phyloP scores from a whole-genome alignment of 2,113 vertebrate genomes.

The Bolborhynchus lineola region DNA sequence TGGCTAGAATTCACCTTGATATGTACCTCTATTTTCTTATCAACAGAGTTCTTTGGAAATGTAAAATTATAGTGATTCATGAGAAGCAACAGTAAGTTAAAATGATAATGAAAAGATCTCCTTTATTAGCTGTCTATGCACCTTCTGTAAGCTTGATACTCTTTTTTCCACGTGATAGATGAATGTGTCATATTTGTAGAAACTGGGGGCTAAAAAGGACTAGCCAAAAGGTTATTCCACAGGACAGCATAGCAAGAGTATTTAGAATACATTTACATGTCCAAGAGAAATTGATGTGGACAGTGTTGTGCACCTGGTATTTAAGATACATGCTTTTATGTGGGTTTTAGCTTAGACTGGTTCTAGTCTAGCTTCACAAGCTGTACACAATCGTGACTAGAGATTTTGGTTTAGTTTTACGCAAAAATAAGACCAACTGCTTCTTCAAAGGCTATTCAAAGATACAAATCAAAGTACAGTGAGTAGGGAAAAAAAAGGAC shows the following conservation, averaged over 20 bases:
- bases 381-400: not conserved
- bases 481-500: not conserved
- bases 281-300: not conserved
- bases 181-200: not conserved
- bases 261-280: not conserved
- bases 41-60: not conserved
- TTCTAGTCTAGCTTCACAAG: not conserved
- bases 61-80: not conserved
- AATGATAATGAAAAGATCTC: not conserved
- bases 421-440: not conserved
- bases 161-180: not conserved
- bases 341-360: not conserved
- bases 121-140: not conserved
- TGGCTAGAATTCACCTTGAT: not conserved
- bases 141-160: not conserved
- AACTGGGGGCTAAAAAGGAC: not conserved
- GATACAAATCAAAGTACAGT: not conserved
- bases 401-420: not conserved
- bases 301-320: not conserved
- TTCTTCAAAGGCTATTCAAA: not conserved
- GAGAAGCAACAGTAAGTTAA: not conserved
- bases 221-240: not conserved
- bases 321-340: fast-evolving
- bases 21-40: not conserved
- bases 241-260: not conserved